Percentiles rank a stretch among this genome's conserved stretches.
phyloP scores from a whole-genome alignment of 2,113 vertebrate species.

The Dasyornis broadbenti region DNA sequence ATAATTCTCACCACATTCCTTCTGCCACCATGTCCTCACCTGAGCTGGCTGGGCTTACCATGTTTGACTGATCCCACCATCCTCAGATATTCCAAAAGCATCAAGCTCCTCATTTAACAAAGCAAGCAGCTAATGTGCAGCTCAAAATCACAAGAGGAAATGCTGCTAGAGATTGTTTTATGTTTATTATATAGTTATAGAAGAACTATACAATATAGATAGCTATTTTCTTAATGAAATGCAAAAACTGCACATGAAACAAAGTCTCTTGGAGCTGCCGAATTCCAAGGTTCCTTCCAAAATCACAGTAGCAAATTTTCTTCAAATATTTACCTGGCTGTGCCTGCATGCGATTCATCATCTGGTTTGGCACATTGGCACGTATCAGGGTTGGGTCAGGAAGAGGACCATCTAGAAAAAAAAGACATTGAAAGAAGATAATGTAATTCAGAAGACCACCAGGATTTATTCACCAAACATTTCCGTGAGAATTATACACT shows the following conservation, averaged over 20 bases:
- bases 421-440: background rate
- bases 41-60: background rate
- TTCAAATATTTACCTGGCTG: slow-evolving; percentile 77
- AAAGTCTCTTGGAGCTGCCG: background rate
- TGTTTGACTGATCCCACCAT: background rate
- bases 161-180: background rate
- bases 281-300: background rate
- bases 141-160: background rate
- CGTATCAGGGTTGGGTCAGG: slow-evolving; percentile 86
- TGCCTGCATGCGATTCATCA: slow-evolving; percentile 89
- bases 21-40: background rate
- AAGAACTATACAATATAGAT: background rate
- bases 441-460: background rate
- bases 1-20: background rate
- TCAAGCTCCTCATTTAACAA: background rate
- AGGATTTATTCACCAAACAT: background rate
- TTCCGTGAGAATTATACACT: background rate
- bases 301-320: background rate
- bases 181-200: background rate
- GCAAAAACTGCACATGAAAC: background rate
- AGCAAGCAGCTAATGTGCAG: background rate
- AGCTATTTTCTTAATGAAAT: background rate
- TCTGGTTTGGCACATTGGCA: slow-evolving; percentile 86
- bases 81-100: background rate
- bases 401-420: slow-evolving; percentile 84